Conservation (phyloP, 2,888 invertebrate species). For the Tineola bisselliella region DNA sequence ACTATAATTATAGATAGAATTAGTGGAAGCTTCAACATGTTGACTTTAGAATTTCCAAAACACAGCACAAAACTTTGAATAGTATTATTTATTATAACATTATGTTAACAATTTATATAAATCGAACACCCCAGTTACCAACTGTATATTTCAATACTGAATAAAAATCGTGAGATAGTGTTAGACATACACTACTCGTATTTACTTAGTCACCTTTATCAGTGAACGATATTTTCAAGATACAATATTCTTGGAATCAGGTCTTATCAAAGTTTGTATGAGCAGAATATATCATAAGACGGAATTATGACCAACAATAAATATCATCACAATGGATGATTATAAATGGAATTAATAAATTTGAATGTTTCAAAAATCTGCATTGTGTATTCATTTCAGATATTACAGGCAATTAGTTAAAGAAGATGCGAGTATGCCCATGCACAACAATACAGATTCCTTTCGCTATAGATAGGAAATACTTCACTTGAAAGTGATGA, state of each 20-base stretch:
- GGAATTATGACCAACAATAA: constrained; percentile 1
- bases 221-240: not conserved
- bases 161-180: not conserved
- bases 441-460: too few species aligned
- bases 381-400: too few species aligned
- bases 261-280: not conserved
- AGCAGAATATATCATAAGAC: not conserved
- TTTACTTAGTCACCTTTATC: constrained; percentile 3
- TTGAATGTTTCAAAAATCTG: too few species aligned
- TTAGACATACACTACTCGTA: not conserved
- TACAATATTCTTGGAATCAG: not conserved
- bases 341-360: too few species aligned
- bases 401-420: too few species aligned
- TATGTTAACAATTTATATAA: too few species aligned
- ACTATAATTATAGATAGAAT: not conserved
- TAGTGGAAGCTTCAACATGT: not conserved
- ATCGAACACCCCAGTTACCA: not conserved
- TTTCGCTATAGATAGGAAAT: too few species aligned
- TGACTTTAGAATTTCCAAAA: not conserved
- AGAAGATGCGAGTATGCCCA: too few species aligned
- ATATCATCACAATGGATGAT: too few species aligned
- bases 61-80: not conserved
- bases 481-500: too few species aligned
- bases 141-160: not conserved
- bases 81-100: not conserved